These are phyloP conservation scores for Lasius fuliginosus DNA, from an alignment of 2,888 invertebrate species.

Conservation along the genomic window DNA sequence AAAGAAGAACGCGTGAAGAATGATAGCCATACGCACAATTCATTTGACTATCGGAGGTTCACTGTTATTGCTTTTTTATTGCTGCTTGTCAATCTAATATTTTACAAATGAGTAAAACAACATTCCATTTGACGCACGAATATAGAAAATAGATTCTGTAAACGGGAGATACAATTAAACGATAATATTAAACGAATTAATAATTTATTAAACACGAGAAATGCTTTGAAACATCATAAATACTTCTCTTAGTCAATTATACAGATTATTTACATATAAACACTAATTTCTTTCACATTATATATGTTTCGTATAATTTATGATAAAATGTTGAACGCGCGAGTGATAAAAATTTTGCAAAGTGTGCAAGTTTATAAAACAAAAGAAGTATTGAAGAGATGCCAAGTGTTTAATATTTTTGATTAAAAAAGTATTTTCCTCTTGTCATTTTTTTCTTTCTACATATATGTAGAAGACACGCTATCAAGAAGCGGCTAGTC, in stretches of 20 bases:
- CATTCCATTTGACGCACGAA: neutral
- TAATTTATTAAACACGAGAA: neutral
- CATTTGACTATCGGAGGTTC: neutral
- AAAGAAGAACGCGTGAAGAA: conserved; percentile 51
- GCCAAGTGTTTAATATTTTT: neutral
- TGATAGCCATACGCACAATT: conserved; percentile 40
- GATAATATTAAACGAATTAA: neutral
- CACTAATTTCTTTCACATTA: neutral
- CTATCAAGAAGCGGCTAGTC: neutral
- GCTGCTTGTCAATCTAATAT: neutral
- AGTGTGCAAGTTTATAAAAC: neutral
- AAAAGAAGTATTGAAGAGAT: neutral
- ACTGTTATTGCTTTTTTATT: conserved; percentile 16
- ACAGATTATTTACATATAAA: neutral
- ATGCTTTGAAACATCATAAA: neutral
- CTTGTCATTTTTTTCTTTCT: neutral
- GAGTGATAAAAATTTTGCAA: neutral
- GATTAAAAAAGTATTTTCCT: neutral
- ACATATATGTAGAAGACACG: neutral
- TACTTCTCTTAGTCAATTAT: neutral
- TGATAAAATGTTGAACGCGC: neutral
- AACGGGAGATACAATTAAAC: neutral
- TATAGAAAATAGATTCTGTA: neutral
- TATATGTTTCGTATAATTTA: neutral
- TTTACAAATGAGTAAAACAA: neutral